A percentile compares a stretch with the other conserved stretches of the same genome.
Conservation (phyloP, 2,113 vertebrate genomes). For the Oreochromis tanganicae region DNA sequence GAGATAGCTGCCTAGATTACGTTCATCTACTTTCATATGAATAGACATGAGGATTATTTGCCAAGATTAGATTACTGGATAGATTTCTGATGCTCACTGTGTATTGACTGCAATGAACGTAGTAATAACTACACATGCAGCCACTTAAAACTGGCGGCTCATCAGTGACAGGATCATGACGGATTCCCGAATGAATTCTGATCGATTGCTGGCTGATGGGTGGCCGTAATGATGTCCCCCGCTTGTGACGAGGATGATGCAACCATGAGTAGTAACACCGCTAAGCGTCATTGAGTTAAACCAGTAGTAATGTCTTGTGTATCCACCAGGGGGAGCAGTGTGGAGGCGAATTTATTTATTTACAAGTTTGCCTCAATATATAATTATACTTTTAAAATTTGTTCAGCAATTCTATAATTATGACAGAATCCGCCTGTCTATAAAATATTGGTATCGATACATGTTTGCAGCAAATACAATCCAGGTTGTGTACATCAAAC, state of each 20-base stretch:
- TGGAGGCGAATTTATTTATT: not conserved
- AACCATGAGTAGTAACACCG: not conserved
- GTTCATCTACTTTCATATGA: not conserved
- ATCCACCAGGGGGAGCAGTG: not conserved
- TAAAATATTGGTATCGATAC: accelerated
- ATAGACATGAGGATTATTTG: not conserved
- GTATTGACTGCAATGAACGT: not conserved
- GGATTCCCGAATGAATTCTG: not conserved
- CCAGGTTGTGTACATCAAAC: not conserved
- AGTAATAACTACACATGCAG: not conserved
- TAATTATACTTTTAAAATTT: not conserved
- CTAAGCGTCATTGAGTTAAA: not conserved
- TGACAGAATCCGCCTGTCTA: not conserved
- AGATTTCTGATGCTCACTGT: not conserved
- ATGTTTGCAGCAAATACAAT: not conserved
- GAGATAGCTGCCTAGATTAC: too few relatives aligned
- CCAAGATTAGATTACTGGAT: not conserved
- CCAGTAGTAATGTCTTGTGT: not conserved
- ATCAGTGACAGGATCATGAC: not conserved
- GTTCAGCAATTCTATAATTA: not conserved
- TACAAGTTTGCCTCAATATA: not conserved
- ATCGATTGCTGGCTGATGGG: not conserved
- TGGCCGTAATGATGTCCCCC: not conserved
- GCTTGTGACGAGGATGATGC: not conserved
- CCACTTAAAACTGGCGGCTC: not conserved